Evolutionary conservation across 1,140 invertebrate genomes (phyloP), one percentile per base, ranked within the genome.

Genomic region (Drosophila subobscura): DNA sequence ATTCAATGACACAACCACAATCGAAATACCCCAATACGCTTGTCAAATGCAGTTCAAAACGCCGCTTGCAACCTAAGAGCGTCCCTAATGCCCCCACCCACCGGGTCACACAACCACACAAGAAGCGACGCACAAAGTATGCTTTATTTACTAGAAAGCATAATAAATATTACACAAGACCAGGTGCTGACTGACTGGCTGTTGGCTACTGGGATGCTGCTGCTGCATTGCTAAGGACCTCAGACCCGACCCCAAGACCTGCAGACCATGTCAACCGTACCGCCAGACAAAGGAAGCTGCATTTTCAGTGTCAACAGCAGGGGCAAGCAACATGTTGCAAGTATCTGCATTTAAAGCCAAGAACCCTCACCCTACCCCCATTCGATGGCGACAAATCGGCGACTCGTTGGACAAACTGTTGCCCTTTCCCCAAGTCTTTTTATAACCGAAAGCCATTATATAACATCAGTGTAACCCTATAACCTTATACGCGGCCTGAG

Each of bases 81-180:
- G 33, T 3, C 33, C 3, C 25, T 6, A 12, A 37, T 37, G 33
- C 4, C 3, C 7, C 33, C 44, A 65, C 22, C 23, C 16, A 8
- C 7, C 33, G 33, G 33, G 51, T 56, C 37, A 44, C 3, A 41
- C 41, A 12, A 27, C 47, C 29, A 60, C 58, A 44, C 40, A 51
- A 44, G 25, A 70, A 53, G 33, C 27, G 54, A 33, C 49, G 63
- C 54, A 79, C 54, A 58, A 61, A 60, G 65, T 67, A 78, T 71
- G 70, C 81, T 68, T 58, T 76, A 86, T 86, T 86, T 88, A 75
- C 60, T 78, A 76, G 74, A 86, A 77, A 88, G 81, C 74, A 60
- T 67, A 86, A 86, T 86, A 86, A 86, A 88, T 86, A 88, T 88
- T 86, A 64, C 66, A 86, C 81, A 88, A 88, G 78, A 79, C 45